Percentiles rank a stretch among this genome's conserved stretches.
Conservation (phyloP, 2,797 vertebrate species). For the Macropus fuliginosus region DNA sequence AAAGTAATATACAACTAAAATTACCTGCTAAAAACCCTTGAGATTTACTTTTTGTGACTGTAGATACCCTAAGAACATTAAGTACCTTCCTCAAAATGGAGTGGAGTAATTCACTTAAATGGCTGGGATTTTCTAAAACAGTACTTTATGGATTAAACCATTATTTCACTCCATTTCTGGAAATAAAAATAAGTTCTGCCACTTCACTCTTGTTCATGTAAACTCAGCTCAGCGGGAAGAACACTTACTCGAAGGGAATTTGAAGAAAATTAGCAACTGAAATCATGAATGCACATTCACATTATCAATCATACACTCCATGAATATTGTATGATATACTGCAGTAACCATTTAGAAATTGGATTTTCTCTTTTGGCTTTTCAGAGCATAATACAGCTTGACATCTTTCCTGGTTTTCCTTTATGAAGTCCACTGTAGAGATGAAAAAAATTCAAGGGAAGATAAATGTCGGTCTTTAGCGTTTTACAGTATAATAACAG, state of each 20-base stretch:
- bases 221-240: slow-evolving; percentile 66
- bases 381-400: slow-evolving; percentile 54
- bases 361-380: slow-evolving; percentile 50
- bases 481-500: background rate
- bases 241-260: slow-evolving; percentile 52
- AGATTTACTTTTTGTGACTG: slow-evolving; percentile 26
- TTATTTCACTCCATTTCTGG: slow-evolving; percentile 59
- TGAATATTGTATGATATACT: slow-evolving; percentile 8
- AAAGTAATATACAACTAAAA: slow-evolving; percentile 25
- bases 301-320: slow-evolving; percentile 47
- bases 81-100: slow-evolving; percentile 53
- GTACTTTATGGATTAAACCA: slow-evolving; percentile 43
- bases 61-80: slow-evolving; percentile 41
- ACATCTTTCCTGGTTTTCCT: slow-evolving; percentile 20
- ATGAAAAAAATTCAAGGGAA: slow-evolving; percentile 54
- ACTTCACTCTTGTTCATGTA: slow-evolving; percentile 64
- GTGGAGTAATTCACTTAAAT: slow-evolving; percentile 44
- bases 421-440: background rate
- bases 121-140: slow-evolving; percentile 32
- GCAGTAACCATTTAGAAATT: slow-evolving; percentile 46
- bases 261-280: slow-evolving; percentile 61
- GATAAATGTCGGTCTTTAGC: slow-evolving; percentile 12
- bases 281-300: slow-evolving; percentile 52
- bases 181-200: slow-evolving; percentile 48
- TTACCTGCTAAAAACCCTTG: slow-evolving; percentile 32